These are phyloP conservation scores for Pterostichus madidus DNA, from an alignment of 2,888 invertebrate species.

Conservation along the genomic window DNA sequence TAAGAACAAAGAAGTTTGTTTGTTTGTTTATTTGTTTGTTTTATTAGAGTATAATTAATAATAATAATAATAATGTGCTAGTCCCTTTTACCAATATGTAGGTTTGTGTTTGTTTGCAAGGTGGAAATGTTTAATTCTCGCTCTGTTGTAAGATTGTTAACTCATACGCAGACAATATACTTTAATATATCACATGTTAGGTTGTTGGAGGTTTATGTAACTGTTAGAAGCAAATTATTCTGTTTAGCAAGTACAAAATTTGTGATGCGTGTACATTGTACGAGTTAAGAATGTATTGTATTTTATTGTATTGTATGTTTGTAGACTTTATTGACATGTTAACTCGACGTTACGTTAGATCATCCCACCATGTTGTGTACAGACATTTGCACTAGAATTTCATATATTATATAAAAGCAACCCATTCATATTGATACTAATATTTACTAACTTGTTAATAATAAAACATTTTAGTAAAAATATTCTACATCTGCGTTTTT, in stretches of 20 bases:
- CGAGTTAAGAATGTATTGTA: neutral
- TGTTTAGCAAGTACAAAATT: slow-evolving; percentile 66
- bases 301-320: neutral
- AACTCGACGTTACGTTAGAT: slow-evolving; percentile 15
- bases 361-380: slow-evolving; percentile 67
- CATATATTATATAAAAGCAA: slow-evolving; percentile 37
- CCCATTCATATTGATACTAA: slow-evolving; percentile 48
- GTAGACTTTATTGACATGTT: slow-evolving; percentile 54
- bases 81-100: slow-evolving; percentile 66
- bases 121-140: slow-evolving; percentile 57
- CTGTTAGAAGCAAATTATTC: neutral
- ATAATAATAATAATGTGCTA: slow-evolving; percentile 58
- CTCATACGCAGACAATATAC: neutral
- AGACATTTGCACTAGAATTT: slow-evolving; percentile 64
- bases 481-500: neutral
- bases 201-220: slow-evolving; percentile 60
- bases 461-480: slow-evolving; percentile 61
- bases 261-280: slow-evolving; percentile 40
- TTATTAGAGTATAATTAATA: too few species aligned
- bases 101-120: slow-evolving; percentile 25
- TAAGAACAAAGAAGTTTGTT: too few species aligned
- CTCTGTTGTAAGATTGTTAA: neutral
- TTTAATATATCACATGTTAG: slow-evolving; percentile 39
- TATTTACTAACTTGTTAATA: slow-evolving; percentile 62
- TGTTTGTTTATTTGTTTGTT: too few species aligned